Conservation (phyloP, 2,888 invertebrate genomes). For the Candidula unifasciata region DNA sequence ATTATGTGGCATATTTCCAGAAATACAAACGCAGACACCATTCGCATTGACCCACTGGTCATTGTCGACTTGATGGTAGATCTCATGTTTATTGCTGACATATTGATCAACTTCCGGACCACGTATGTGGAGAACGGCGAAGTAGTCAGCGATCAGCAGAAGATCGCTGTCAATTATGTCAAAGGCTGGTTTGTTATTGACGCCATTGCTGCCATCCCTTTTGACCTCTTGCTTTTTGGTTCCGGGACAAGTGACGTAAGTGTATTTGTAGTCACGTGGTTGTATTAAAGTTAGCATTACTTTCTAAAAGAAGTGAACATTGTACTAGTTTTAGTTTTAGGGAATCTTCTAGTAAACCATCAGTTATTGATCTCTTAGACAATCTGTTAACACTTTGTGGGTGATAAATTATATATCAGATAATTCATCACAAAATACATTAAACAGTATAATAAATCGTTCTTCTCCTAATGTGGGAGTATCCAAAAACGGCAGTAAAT, state of each 20-base stretch:
- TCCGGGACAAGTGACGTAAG: conserved; percentile 75
- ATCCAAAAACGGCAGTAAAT: no score
- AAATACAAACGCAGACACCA: conserved; percentile 70
- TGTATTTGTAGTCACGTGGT: neutral
- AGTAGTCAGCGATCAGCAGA: conserved; percentile 76
- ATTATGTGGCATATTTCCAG: conserved; percentile 14
- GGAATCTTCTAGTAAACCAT: no score
- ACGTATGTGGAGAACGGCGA: conserved; percentile 78
- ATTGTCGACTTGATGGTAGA: conserved; percentile 78
- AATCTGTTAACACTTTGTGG: no score
- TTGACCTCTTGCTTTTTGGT: conserved; percentile 90
- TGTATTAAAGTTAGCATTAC: no score
- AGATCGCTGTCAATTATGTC: conserved; percentile 77
- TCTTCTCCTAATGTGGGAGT: no score
- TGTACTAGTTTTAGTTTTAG: no score
- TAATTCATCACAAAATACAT: no score
- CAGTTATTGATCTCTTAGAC: no score
- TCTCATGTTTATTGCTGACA: conserved; percentile 78
- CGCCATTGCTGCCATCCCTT: conserved; percentile 98
- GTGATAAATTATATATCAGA: no score
- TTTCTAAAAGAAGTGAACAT: no score
- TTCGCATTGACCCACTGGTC: conserved; percentile 75
- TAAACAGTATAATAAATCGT: no score
- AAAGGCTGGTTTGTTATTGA: conserved; percentile 97
- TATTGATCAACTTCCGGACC: conserved; percentile 78